These are phyloP conservation scores for Corvus cornix DNA, from an alignment of 2,113 vertebrate species.

Conservation along the genomic window DNA sequence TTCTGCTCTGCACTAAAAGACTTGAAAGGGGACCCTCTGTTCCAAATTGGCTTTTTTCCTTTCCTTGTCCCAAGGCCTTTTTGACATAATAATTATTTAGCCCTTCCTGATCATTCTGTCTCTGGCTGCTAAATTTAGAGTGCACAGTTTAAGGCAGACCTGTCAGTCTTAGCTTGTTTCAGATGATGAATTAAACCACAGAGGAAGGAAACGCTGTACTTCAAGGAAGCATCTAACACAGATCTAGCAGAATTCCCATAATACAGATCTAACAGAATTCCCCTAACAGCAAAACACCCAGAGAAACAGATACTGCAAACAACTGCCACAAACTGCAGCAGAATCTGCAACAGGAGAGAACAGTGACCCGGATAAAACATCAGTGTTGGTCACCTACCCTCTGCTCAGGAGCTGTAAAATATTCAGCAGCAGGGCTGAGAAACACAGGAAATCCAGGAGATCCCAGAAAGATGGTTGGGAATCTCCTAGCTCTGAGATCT, in stretches of 20 bases:
- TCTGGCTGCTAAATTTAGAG: conserved; percentile 45
- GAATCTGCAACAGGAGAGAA: neutral
- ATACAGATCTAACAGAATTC: neutral
- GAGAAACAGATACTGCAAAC: neutral
- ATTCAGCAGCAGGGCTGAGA: neutral
- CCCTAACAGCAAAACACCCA: neutral
- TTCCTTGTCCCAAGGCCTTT: conserved; percentile 47
- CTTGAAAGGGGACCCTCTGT: conserved; percentile 30
- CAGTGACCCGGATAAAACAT: neutral
- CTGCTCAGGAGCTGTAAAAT: neutral
- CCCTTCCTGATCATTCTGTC: conserved; percentile 49
- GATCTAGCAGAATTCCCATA: neutral
- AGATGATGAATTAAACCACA: conserved; percentile 30
- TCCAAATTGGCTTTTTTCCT: conserved; percentile 35
- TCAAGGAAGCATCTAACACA: neutral
- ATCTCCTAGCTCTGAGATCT: neutral
- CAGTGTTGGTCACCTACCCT: neutral
- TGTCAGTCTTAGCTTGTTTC: conserved; percentile 4
- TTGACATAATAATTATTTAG: conserved; percentile 57
- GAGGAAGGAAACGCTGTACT: neutral
- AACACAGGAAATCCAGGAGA: neutral
- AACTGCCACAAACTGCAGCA: neutral
- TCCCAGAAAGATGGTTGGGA: neutral
- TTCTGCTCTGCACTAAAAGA: neutral
- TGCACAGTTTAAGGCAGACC: conserved; percentile 43